Base-by-base conservation (phyloP, 2,888 invertebrate species). In the Tenthredo distinguenda region DNA sequence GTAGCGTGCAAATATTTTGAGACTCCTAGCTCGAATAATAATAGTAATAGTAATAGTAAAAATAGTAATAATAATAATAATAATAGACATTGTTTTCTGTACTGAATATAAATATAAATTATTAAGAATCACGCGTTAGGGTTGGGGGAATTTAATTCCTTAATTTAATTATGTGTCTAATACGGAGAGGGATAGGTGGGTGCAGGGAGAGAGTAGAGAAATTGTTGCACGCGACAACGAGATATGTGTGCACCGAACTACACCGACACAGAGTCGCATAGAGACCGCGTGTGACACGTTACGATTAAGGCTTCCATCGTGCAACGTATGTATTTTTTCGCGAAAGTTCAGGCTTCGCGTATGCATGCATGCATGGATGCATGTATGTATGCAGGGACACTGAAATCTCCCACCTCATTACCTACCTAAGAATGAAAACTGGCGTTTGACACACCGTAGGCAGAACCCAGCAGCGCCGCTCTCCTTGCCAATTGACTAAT, bases 401-500 rank as follows among this genome's bases (percentile, higher is more conserved):
- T 40, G 21, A 10, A 74, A n/a, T 9, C 21, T 43, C 21, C 21
- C 21, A 74, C 40, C 72, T 40, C 21, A 74, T 43, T 71, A n/a
- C 12, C 7, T 26, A 62, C 26, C 26, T 21, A 26, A 62, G 62
- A 62, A 62, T 62, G 62, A 62, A 62, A 62, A 62, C 62, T 26
- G 62, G 62, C 31, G n/a, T 71, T 43, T 74, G 72, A 74, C 72
- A 74, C 18, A 74, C 43, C 47, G 47, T 47, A 47, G 26, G 9
- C 62, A 26, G 62, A 26, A 12, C 55, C n/a, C 55, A 55, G 62
- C 62, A 62, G 26, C 72, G 40, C 15, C 72, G 72, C 26, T 21
- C n/a, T 43, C 43, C 7, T 74, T 74, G 72, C 21, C n/a, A 43
- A 43, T 74, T 43, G 34, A n/a, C 7, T n/a, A 55, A 77, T 34